Percentiles rank a stretch among this genome's conserved stretches.
Evolutionary conservation across 1,140 invertebrate species (phyloP).

Genomic region (Drosophila santomea): DNA sequence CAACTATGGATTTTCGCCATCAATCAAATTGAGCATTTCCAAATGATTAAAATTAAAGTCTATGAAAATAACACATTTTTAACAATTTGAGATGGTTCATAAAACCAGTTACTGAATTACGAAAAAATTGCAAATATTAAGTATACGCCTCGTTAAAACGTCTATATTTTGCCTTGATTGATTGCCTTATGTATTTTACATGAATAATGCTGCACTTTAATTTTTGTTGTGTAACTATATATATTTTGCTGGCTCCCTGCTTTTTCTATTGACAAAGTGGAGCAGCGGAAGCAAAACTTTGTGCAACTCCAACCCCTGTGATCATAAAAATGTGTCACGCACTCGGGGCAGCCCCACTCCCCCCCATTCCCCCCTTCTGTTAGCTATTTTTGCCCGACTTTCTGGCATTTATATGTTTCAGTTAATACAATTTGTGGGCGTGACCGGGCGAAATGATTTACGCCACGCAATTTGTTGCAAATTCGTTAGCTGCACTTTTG

Average conservation of each 20-base stretch:
- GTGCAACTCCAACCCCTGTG: slow-evolving; percentile 18
- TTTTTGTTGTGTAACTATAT: slow-evolving; percentile 6
- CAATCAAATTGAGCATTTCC: not conserved
- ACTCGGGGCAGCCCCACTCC: slow-evolving; percentile 1
- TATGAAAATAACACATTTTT: no score
- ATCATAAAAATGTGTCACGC: slow-evolving; percentile 68
- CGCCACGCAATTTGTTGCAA: slow-evolving; percentile 68
- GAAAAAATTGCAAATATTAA: not conserved
- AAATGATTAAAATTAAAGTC: not conserved
- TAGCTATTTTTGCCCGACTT: not conserved
- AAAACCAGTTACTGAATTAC: no score
- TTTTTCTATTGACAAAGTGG: slow-evolving; percentile 64
- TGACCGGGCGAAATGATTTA: slow-evolving; percentile 59
- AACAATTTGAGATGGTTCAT: no score
- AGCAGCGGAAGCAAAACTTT: slow-evolving; percentile 41
- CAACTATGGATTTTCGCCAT: slow-evolving; percentile 2
- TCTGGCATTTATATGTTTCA: slow-evolving; percentile 23
- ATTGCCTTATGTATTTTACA: not conserved
- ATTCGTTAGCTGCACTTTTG: slow-evolving; percentile 39
- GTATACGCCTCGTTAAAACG: not conserved
- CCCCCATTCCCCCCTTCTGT: not conserved
- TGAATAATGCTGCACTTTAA: no score
- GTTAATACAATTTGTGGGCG: slow-evolving; percentile 44
- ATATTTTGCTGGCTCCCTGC: slow-evolving; percentile 4
- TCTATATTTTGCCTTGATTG: not conserved